Percentiles rank a stretch among this genome's conserved stretches.
Evolutionary conservation across 2,113 vertebrate genomes (phyloP).

Genomic region (Neolamprologus hecqui): DNA sequence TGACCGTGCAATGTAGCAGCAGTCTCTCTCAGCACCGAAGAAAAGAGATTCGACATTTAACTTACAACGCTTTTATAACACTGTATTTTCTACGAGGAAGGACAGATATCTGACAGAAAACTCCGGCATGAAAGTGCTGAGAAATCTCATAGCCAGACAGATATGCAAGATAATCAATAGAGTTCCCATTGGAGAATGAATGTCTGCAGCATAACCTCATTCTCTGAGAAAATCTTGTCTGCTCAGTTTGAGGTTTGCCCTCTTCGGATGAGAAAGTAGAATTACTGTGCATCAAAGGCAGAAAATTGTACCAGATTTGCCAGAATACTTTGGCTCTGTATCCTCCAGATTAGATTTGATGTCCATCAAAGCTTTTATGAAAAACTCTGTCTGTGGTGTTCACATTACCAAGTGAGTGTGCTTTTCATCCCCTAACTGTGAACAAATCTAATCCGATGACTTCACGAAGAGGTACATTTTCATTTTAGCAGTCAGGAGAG

Average conservation of each 20-base stretch:
- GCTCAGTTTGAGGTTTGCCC: conserved; percentile 46
- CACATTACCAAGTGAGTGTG: conserved; percentile 45
- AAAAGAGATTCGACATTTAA: not conserved
- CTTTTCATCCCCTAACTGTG: conserved; percentile 41
- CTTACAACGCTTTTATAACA: not conserved
- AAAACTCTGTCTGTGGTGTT: conserved; percentile 42
- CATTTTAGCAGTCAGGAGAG: conserved; percentile 40
- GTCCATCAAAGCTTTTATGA: conserved; percentile 58
- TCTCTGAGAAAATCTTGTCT: conserved; percentile 32
- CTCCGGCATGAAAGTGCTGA: not conserved
- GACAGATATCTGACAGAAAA: not conserved
- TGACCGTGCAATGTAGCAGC: not conserved
- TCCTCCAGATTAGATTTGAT: conserved; percentile 55
- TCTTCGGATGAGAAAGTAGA: conserved; percentile 44
- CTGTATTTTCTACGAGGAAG: not conserved
- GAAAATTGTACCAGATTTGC: conserved; percentile 38
- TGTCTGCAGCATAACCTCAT: conserved; percentile 33
- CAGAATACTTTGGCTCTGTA: conserved; percentile 40
- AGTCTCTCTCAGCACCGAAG: not conserved
- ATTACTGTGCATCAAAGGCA: conserved; percentile 44
- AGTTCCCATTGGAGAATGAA: conserved; percentile 17
- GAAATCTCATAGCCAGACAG: conserved; percentile 13
- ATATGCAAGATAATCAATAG: conserved; percentile 35
- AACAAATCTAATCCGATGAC: conserved; percentile 48
- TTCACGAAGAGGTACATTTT: conserved; percentile 38